Evolutionary conservation across 1,140 invertebrate genomes (phyloP), one percentile per base, ranked within the genome.

Genomic region (Micrasema minimum): DNA sequence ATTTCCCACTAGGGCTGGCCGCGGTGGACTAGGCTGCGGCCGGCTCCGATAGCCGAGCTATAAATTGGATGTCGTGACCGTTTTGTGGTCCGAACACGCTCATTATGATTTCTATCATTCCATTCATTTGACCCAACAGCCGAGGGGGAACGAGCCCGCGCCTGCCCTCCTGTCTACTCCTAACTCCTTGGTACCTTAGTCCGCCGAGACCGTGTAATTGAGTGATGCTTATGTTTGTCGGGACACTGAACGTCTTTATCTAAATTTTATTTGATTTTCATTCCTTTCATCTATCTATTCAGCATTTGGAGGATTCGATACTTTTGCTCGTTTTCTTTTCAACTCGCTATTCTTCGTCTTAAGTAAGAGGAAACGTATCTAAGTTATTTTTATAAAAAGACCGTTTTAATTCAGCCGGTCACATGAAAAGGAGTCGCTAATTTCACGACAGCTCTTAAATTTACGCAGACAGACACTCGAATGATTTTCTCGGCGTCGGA

Each of bases 61-160:
- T 64, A 64, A 64, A 64, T 64, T 64, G 59, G 59, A 64, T 64
- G 59, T 64, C 59, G 59, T 64, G 59, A 64, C 59, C 59, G 43
- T 64, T 64, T 64, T 64, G 59, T 64, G 59, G 59, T 23, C 59
- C 59, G 59, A 64, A 64, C 59, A 64, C 59, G 59, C 59, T 64
- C 59, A 64, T 64, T 64, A 64, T 64, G 59, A 64, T 64, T 64
- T 64, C 59, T 64, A 64, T 64, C 59, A 64, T 64, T 64, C 59
- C 43, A 64, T 64, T 64, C 59, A 64, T 64, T 64, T 46, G 59
- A 64, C 59, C 59, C 41, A 31, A 59, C 55, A 46, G 59, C 57
- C 57, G 53, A 38, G 59, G 59, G 43, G 59, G 43, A 46, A 16
- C 20, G 43, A 23, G 10, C 43, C 38, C 41, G 6, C 41, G 41